Conservation (phyloP, 2,888 invertebrate species). For the Rhamnusium bicolor region DNA sequence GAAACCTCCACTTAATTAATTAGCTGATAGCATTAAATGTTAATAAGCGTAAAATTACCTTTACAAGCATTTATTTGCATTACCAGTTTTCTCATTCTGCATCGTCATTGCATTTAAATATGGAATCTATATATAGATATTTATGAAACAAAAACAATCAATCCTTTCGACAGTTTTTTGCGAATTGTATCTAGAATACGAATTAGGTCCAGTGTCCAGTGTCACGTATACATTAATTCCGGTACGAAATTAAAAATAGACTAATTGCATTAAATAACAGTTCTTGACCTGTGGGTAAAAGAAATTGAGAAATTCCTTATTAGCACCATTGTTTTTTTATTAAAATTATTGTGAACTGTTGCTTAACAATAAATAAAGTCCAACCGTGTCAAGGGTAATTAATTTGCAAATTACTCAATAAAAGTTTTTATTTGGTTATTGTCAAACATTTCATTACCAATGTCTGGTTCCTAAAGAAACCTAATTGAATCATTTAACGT, state of each 20-base stretch:
- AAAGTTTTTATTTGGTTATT: neutral
- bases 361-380: neutral
- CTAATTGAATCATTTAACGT: neutral
- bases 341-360: neutral
- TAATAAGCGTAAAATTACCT: neutral
- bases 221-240: neutral
- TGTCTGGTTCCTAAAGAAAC: neutral
- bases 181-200: neutral
- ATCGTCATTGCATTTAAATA: neutral
- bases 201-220: neutral
- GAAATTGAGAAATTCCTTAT: conserved; percentile 6
- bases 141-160: neutral
- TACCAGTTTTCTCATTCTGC: neutral
- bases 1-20: neutral
- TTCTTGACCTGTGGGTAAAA: conserved; percentile 3
- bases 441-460: neutral
- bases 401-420: neutral
- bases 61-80: neutral
- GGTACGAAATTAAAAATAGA: neutral
- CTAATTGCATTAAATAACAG: neutral
- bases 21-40: neutral
- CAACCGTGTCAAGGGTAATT: conserved; percentile 4
- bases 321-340: neutral
- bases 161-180: neutral
- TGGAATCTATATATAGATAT: neutral